Percentiles rank a stretch among this genome's conserved stretches.
Evolutionary conservation across 2,888 invertebrate species (phyloP).

Genomic region (Cheilosia urbana): DNA sequence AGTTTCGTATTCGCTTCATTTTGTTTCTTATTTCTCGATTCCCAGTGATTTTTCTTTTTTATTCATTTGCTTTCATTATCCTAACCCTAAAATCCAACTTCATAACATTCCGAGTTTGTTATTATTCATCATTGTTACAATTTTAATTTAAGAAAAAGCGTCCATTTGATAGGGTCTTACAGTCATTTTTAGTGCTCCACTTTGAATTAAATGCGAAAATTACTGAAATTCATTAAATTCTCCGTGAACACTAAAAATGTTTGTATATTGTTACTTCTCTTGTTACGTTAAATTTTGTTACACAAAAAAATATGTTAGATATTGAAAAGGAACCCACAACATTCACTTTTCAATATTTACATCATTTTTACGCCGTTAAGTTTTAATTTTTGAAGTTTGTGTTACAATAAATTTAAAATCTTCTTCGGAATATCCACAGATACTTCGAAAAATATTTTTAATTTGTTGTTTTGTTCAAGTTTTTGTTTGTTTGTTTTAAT

Average conservation of each 20-base stretch:
- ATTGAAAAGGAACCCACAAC: conserved; percentile 3
- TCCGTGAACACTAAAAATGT: not conserved
- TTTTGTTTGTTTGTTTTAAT: conserved; percentile 22
- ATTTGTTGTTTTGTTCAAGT: conserved; percentile 37
- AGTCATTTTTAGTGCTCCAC: not conserved
- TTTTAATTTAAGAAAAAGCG: conserved; percentile 33
- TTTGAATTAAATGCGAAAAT: not conserved
- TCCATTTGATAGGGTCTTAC: not conserved
- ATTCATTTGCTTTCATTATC: conserved; percentile 7
- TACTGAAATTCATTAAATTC: not conserved
- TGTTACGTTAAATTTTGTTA: conserved; percentile 19
- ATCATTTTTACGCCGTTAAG: conserved; percentile 24
- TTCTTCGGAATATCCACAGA: conserved; percentile 46
- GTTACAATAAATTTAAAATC: conserved; percentile 29
- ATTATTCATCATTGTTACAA: not conserved
- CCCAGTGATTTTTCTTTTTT: conserved; percentile 12
- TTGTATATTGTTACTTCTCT: conserved; percentile 15
- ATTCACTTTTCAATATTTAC: conserved; percentile 27
- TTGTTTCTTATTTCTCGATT: conserved; percentile 1
- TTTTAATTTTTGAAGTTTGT: conserved; percentile 20
- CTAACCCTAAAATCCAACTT: conserved; percentile 26
- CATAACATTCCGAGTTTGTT: conserved; percentile 6
- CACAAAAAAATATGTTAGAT: conserved; percentile 15
- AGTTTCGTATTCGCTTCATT: conserved; percentile 24
- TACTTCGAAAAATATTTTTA: conserved; percentile 45